Evolutionary conservation across 2,113 vertebrate species (phyloP).

Genomic region (Peromyscus californicus): DNA sequence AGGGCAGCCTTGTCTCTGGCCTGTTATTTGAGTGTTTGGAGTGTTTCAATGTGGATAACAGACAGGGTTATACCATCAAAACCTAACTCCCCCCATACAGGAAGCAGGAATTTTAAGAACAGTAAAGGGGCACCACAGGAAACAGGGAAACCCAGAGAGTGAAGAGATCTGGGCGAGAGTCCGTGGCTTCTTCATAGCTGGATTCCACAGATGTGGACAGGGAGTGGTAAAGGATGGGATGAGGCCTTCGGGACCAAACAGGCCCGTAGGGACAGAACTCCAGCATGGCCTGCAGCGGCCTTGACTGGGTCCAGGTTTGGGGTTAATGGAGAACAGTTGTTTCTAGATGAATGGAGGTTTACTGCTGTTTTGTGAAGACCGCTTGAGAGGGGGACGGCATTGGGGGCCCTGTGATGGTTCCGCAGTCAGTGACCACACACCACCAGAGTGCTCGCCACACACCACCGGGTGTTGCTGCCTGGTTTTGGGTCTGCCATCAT

Average conservation of each 20-base stretch:
- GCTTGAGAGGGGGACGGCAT: neutral
- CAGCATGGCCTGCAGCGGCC: accelerated
- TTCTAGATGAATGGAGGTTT: neutral
- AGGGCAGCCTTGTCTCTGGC: neutral
- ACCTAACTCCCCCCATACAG: neutral
- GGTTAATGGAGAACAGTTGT: no score
- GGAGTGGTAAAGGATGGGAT: accelerated
- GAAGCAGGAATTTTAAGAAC: neutral
- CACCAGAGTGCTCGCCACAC: accelerated
- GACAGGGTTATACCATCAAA: accelerated
- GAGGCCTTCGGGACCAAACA: accelerated
- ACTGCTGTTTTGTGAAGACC: neutral
- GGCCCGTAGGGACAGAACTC: accelerated
- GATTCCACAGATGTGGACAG: accelerated
- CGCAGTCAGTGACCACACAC: accelerated
- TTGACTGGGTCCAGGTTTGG: neutral
- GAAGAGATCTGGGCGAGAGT: accelerated
- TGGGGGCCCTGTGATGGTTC: neutral
- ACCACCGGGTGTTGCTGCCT: accelerated
- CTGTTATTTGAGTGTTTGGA: neutral
- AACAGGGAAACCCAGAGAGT: neutral
- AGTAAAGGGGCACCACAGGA: neutral
- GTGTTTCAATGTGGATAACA: neutral
- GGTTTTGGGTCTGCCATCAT: accelerated
- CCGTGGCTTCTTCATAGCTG: neutral